Evolutionary conservation across 2,888 invertebrate genomes (phyloP), one percentile per base, ranked within the genome.

Genomic region (Nomada ferruginata): DNA sequence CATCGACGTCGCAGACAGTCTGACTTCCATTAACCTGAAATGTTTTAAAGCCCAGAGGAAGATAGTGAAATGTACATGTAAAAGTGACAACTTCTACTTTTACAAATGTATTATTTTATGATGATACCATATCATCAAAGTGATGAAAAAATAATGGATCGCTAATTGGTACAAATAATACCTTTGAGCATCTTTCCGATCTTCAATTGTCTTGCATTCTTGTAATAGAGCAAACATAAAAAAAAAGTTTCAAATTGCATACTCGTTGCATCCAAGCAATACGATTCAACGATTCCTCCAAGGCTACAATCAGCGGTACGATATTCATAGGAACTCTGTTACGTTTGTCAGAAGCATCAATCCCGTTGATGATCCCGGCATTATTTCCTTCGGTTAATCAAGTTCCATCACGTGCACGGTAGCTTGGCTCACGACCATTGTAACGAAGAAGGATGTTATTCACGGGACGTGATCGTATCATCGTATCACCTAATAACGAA

Each of bases 401-500:
- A 53, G 70, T 29, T 52, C 60, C 29, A 36, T 73, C 57, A 44
- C 52, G 59, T 15, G 69, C 20, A 42, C n/a, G 15, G 65, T 47
- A 15, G 61, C 71, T 47, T 47, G 36, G n/a, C 44, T 61, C 29
- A 57, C 63, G 36, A 18, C 23, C 63, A 50, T 53, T 52, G 71
- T 66, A 77, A 63, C 76, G 63, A 68, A 76, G 85, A 73, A 82
- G 85, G 84, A 87, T 83, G 80, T 86, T 86, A 87, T 88, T 86
- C 85, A 72, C 74, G 85, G 42, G 82, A 78, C 70, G 73, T 65
- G 75, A 80, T 82, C 85, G 82, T 79, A 79, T 68, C 81, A 76
- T 79, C 74, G 76, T 85, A 83, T 81, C 85, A 77, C 72, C 77
- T 82, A 89, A 89, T 86, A 85, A 87, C 87, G 89, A 89, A 88